Conservation (phyloP, 2,797 vertebrate species). For the Agapornis canus region DNA sequence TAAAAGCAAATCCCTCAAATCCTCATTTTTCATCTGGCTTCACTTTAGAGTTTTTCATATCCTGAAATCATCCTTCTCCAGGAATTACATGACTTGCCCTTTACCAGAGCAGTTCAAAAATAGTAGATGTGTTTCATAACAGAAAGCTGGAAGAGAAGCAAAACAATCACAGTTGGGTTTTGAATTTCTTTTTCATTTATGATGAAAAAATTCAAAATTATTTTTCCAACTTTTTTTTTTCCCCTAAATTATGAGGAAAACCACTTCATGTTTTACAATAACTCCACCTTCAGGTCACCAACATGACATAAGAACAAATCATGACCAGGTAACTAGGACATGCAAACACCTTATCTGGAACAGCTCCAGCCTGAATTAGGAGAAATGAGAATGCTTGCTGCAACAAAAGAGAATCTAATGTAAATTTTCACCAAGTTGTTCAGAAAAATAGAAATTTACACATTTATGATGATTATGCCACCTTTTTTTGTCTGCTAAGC, state of each 20-base stretch:
- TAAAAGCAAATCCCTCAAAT: background rate
- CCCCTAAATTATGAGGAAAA: background rate
- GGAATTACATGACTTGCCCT: background rate
- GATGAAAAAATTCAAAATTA: background rate
- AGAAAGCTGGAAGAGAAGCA: background rate
- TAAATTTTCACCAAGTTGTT: background rate
- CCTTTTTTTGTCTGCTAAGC: background rate
- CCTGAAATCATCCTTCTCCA: constrained; percentile 6
- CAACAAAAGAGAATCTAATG: background rate
- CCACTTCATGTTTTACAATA: background rate
- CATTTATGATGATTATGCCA: background rate
- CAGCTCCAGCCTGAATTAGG: background rate
- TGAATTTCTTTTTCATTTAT: background rate
- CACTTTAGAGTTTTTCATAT: constrained; percentile 24
- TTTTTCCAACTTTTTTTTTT: background rate
- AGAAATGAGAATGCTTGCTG: background rate
- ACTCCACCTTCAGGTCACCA: background rate
- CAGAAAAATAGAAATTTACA: background rate
- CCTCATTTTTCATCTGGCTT: constrained; percentile 11
- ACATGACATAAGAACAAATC: background rate
- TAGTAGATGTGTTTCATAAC: constrained; percentile 27
- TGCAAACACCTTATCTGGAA: background rate
- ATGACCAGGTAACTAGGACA: background rate
- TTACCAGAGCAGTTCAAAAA: constrained; percentile 17
- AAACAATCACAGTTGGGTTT: background rate